Conservation (phyloP, 1,140 invertebrate species). For the Helicoverpa armigera region DNA sequence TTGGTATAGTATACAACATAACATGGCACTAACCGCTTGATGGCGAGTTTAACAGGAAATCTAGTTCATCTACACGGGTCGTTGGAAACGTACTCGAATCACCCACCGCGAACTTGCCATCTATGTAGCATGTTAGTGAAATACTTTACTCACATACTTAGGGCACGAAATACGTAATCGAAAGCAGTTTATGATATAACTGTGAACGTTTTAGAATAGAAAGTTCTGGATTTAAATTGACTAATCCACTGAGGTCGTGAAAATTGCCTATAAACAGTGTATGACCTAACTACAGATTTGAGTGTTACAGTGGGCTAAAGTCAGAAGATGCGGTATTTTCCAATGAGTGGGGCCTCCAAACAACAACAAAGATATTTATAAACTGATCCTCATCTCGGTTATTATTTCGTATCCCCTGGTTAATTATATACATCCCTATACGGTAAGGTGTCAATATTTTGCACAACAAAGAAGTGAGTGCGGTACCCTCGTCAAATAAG, state of each 20-base stretch:
- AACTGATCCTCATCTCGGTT: no score
- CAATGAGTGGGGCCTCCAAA: no score
- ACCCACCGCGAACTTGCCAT: slow-evolving; percentile 64
- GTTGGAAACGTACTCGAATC: slow-evolving; percentile 67
- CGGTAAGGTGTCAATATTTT: slow-evolving; percentile 1
- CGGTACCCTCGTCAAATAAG: slow-evolving; percentile 57
- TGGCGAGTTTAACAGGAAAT: slow-evolving; percentile 69
- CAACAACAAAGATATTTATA: no score
- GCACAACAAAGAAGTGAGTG: slow-evolving; percentile 48
- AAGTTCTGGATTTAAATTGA: background rate
- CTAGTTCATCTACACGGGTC: slow-evolving; percentile 75
- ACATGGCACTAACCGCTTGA: slow-evolving; percentile 53
- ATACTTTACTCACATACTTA: background rate
- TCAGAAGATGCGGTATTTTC: no score
- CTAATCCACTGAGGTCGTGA: background rate
- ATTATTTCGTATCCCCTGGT: background rate
- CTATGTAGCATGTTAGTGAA: slow-evolving; percentile 23
- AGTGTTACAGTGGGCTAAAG: no score
- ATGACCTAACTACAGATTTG: no score
- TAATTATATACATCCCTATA: background rate
- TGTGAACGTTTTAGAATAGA: background rate
- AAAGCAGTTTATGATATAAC: background rate
- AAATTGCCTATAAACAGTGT: background rate
- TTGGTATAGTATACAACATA: slow-evolving; percentile 37
- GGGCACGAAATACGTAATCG: background rate